Conservation (phyloP, 2,113 vertebrate species). For the Campylorhamphus procurvoides region DNA sequence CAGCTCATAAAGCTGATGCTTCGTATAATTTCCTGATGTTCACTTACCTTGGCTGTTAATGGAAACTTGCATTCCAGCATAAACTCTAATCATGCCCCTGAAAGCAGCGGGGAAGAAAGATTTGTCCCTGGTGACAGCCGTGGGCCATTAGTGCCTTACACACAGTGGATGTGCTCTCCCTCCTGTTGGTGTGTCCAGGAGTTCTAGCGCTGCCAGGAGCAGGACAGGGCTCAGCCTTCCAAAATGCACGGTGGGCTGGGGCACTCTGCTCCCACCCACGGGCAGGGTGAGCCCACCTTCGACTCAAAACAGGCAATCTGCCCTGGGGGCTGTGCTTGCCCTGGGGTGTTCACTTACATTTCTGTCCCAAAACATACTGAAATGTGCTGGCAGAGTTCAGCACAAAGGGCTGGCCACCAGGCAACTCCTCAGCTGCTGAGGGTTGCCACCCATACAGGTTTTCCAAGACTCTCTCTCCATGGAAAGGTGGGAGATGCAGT, state of each 20-base stretch:
- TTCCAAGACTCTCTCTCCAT: background rate
- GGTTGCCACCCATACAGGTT: background rate
- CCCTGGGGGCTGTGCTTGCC: background rate
- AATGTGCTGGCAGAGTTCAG: background rate
- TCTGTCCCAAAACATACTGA: background rate
- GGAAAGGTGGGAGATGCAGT: background rate
- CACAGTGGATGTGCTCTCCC: background rate
- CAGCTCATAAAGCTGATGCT: conserved; percentile 34
- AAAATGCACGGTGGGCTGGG: rapidly evolving
- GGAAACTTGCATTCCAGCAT: background rate
- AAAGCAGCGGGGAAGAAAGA: background rate
- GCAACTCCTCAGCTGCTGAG: background rate
- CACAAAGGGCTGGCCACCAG: background rate
- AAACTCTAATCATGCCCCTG: background rate
- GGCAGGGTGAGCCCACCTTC: background rate
- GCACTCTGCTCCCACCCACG: background rate
- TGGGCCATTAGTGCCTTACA: background rate
- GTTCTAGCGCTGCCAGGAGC: background rate
- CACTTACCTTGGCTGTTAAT: conserved; percentile 12
- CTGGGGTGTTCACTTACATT: rapidly evolving
- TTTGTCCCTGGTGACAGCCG: background rate
- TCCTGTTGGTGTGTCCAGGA: rapidly evolving
- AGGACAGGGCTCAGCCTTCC: background rate
- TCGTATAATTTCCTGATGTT: background rate
- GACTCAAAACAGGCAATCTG: background rate